Evolutionary conservation across 2,113 vertebrate species (phyloP), one percentile per base, ranked within the genome.

Genomic region (Poecile atricapillus): DNA sequence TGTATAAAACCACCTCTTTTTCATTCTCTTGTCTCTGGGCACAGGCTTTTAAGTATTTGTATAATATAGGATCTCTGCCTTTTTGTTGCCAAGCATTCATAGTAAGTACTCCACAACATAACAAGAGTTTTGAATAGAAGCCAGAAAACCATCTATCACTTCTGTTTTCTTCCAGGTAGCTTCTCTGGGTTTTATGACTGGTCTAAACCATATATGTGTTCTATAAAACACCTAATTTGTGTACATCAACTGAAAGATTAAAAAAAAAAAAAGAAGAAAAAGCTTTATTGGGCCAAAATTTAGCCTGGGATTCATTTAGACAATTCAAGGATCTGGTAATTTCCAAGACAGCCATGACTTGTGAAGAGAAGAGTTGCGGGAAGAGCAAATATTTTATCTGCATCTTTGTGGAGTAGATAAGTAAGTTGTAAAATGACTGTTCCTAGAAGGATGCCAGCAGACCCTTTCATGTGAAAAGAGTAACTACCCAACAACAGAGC

Each of bases 71-170:
- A 74, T 92, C 87, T 79, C 82, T 95, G 93, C 85, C 82, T 91
- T 97, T 93, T 95, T 90, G 76, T 93, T 96, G 90, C 64, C 80
- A 60, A 67, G 83, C 65, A 80, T 94, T 96, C 68, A 80, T 44
- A 50, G 35, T 56, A 83, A 90, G 83, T n/a, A 78, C 90, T 96
- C 69, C 35, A 95, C 44, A 83, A 86, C 27, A 86, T 21, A 83
- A 90, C 83, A 68, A 49, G 56, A 89, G 47, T 95, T 93, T 88
- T 94, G 87, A 96, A 95, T 33, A 68, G 73, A 86, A 87, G 68
- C 47, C 59, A 83, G 64, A 60, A 90, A 92, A 47, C 21, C 76
- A 69, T 67, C 23, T 56, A 82, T 67, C 50, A 64, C 25, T 41
- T 67, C 55, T 88, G 46, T 59, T 53, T 84, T 83, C 82, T 68